These are phyloP conservation scores for Diorhabda elongata DNA, from an alignment of 1,140 invertebrate genomes.

Conservation along the genomic window DNA sequence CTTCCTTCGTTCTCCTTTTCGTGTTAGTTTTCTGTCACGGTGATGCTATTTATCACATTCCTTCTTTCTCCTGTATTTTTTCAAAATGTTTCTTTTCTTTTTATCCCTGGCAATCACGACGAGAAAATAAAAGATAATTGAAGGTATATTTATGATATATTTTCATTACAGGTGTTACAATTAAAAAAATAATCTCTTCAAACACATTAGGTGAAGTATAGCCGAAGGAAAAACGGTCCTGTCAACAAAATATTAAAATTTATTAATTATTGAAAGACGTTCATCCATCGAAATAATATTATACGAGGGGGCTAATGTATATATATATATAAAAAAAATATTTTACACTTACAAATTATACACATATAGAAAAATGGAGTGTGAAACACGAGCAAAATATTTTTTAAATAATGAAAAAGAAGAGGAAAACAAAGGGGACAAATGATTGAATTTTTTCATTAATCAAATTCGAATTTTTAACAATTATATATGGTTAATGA, in stretches of 20 bases:
- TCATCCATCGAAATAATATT: slow-evolving; percentile 5
- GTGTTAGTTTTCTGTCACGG: no score
- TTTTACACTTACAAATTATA: slow-evolving; percentile 12
- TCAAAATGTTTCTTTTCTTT: no score
- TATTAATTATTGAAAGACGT: neutral
- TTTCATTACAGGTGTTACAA: slow-evolving; percentile 10
- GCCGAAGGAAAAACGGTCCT: slow-evolving; percentile 7
- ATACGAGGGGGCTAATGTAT: slow-evolving; percentile 6
- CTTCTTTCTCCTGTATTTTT: no score
- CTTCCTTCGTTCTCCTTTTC: no score
- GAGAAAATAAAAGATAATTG: no score
- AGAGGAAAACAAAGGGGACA: neutral
- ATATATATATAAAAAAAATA: neutral
- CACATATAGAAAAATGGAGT: slow-evolving; percentile 7
- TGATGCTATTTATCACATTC: no score
- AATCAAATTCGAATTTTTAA: neutral
- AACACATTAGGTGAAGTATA: slow-evolving; percentile 10
- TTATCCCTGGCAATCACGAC: no score
- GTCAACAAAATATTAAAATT: slow-evolving; percentile 10
- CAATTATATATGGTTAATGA: neutral
- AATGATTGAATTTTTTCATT: neutral
- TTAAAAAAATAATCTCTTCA: slow-evolving; percentile 22
- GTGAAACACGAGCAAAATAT: neutral
- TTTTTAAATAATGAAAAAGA: neutral
- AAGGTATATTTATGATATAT: slow-evolving; percentile 16